A percentile compares a stretch with the other conserved stretches of the same genome.
Conservation (phyloP, 1,140 invertebrate genomes). For the Aporrectodea caliginosa region DNA sequence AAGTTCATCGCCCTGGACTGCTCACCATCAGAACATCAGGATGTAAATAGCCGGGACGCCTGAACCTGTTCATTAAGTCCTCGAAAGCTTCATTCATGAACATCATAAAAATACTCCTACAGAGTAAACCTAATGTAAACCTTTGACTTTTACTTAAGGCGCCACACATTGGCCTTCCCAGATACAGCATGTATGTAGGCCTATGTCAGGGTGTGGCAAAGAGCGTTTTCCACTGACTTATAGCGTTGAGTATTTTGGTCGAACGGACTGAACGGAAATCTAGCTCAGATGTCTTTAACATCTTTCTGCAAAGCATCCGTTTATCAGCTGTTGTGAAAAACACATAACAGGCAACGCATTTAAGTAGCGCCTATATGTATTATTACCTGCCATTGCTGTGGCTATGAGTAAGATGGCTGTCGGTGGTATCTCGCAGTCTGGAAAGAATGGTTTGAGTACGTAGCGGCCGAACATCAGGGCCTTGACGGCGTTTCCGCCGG, state of each 20-base stretch:
- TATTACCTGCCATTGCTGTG: slow-evolving; percentile 7
- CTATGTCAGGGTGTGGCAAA: neutral
- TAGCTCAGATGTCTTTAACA: neutral
- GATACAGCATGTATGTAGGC: no score
- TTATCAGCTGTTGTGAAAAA: neutral
- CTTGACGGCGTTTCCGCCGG: slow-evolving; percentile 59
- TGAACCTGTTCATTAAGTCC: no score
- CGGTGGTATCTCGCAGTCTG: slow-evolving; percentile 39
- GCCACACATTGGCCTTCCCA: no score
- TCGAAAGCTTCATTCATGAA: no score
- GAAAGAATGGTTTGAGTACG: slow-evolving; percentile 49
- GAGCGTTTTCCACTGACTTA: neutral
- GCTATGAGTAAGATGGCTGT: neutral
- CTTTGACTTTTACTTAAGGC: no score
- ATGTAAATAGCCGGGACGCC: no score
- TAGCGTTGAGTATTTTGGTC: neutral
- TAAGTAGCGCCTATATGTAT: neutral
- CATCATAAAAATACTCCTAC: no score
- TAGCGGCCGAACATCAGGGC: slow-evolving; percentile 53
- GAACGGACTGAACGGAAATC: neutral
- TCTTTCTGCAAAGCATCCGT: neutral
- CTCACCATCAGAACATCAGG: no score
- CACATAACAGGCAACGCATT: neutral
- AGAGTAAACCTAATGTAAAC: no score
- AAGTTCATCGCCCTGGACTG: no score